These are phyloP conservation scores for Tadarida brasiliensis DNA, from an alignment of 2,797 vertebrate genomes.

Conservation along the genomic window DNA sequence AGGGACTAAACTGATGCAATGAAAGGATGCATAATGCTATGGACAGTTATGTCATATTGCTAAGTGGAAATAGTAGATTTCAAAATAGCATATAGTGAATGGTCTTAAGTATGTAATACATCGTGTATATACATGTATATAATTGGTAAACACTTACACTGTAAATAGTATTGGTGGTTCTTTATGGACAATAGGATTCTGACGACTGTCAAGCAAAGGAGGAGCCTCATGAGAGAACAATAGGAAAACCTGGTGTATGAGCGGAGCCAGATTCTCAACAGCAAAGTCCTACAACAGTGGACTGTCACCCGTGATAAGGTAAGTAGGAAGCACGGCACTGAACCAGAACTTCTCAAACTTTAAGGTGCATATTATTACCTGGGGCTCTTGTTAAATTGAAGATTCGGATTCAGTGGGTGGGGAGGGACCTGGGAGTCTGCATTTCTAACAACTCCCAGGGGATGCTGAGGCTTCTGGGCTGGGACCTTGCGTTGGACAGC, in stretches of 20 bases:
- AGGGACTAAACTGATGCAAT: neutral
- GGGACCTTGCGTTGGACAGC: neutral
- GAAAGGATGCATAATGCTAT: neutral
- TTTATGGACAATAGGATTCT: neutral
- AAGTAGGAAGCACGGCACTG: neutral
- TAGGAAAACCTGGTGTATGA: neutral
- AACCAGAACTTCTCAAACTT: neutral
- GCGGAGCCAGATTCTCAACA: neutral
- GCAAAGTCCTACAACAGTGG: neutral
- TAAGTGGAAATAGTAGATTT: neutral
- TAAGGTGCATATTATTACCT: neutral
- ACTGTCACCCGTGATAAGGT: neutral
- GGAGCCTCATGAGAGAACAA: neutral
- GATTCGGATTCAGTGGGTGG: neutral
- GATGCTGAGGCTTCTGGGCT: neutral
- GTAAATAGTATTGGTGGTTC: neutral
- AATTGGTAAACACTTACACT: neutral
- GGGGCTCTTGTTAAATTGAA: neutral
- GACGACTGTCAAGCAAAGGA: neutral
- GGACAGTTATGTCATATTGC: neutral
- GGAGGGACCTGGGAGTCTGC: neutral
- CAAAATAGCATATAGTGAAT: conserved; percentile 9
- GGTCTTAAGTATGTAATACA: neutral
- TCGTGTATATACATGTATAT: neutral
- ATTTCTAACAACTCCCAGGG: neutral